Evolutionary conservation across 1,140 invertebrate species (phyloP), one percentile per base, ranked within the genome.

Genomic region (Aphaenogaster ashmeadi): DNA sequence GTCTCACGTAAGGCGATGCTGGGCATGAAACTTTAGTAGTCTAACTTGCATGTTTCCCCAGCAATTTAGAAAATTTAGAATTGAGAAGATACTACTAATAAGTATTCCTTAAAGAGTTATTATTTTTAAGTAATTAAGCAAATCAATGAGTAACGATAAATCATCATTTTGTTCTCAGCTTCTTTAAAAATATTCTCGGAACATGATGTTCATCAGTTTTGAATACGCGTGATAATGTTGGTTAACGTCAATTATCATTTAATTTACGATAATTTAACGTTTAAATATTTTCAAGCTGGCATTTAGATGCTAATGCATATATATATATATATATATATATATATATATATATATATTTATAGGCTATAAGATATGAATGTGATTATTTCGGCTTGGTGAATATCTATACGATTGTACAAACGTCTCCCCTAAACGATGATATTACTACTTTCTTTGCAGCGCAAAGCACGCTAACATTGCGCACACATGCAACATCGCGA

Each of bases 401-500:
- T 44, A 58, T 27, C 27, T 27, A 27, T 44, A 77, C 38, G 54
- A 60, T 44, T 62, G n/a, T 58, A 44, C 11, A 78, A 78, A 62
- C n/a, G 74, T 52, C 27, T 36, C 5, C 50, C 6, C 60, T 27
- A 15, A 5, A 47, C 41, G 77, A 64, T 33, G 38, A 64, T 64
- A 60, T 78, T 62, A 62, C 38, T 60, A 62, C 21, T 62, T 66
- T 52, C 41, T 18, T 79, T 62, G 36, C 8, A 27, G 7, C 21
- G 27, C 21, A 72, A 67, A 71, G 79, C 18, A 52, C 11, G 13
- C 38, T 83, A 83, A 27, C 27, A 27, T 27, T 58, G 3, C 15
- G 3, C 21, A 81, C 47, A 36, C 41, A 36, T 72, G 52, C 66
- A 27, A 79, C 27, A 44, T 52, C 18, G 60, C 33, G 38, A 44